Percentiles rank a stretch among this genome's conserved stretches.
phyloP scores from a whole-genome alignment of 2,888 invertebrate genomes.

The Sinotaia quadrata region DNA sequence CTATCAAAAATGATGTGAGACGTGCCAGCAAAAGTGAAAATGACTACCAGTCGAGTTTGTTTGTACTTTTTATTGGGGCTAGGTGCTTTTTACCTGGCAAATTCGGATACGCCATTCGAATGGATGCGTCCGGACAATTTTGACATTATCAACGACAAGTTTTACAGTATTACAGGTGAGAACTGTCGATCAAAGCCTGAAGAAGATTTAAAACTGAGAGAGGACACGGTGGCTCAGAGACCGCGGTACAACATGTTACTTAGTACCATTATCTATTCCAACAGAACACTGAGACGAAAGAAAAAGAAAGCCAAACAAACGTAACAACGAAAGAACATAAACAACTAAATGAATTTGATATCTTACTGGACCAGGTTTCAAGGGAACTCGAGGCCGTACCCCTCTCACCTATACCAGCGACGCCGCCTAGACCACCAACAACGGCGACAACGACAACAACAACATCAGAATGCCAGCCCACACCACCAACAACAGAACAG shows the following conservation, averaged over 20 bases:
- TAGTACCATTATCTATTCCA: conserved; percentile 82
- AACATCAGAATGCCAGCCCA: no score
- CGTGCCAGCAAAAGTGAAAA: conserved; percentile 9
- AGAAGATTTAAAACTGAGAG: conserved; percentile 86
- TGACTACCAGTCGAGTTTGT: conserved; percentile 20
- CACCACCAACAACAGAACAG: no score
- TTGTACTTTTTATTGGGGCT: conserved; percentile 38
- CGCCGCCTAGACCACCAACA: no score
- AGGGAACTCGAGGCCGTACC: no score
- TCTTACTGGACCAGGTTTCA: no score
- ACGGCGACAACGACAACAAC: no score
- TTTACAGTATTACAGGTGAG: conserved; percentile 86
- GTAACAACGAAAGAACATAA: no score
- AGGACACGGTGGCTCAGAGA: conserved; percentile 87
- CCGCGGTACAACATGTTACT: conserved; percentile 75
- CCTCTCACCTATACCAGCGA: no score
- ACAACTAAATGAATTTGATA: no score
- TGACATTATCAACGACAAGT: conserved; percentile 87
- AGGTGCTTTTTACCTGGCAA: conserved; percentile 36
- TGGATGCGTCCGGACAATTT: conserved; percentile 93
- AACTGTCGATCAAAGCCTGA: conserved; percentile 92
- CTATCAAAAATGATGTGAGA: not conserved
- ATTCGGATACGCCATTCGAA: conserved; percentile 74
- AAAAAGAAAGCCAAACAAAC: no score
- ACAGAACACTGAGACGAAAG: conserved; percentile 97